Percentiles rank a stretch among this genome's conserved stretches.
Evolutionary conservation across 2,113 vertebrate genomes (phyloP).

Genomic region (Baryphthengus martii): DNA sequence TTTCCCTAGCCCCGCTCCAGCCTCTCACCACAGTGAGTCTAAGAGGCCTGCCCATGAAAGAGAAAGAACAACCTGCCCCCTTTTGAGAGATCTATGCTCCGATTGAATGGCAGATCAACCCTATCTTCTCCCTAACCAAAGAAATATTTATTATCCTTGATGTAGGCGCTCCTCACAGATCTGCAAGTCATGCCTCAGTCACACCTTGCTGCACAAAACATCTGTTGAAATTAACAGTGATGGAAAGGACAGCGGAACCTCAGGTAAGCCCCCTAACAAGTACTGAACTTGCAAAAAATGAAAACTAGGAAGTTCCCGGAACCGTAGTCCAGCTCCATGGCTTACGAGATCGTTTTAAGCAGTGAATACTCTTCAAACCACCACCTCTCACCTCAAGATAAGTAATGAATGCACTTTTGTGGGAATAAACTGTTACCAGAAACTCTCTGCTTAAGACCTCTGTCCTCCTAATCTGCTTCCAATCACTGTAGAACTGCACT

Average conservation of each 20-base stretch:
- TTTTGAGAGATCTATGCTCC: neutral
- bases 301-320: neutral
- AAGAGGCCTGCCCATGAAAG: neutral
- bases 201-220: neutral
- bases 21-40: neutral
- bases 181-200: neutral
- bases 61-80: neutral
- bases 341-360: neutral
- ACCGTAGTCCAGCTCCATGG: neutral
- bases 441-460: neutral
- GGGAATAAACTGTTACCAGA: neutral
- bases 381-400: neutral
- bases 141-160: neutral
- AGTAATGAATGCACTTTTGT: neutral
- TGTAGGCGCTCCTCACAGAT: accelerated
- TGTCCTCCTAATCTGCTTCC: neutral
- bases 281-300: neutral
- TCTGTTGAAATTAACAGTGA: neutral
- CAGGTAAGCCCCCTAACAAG: neutral
- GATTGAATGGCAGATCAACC: neutral
- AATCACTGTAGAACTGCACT: neutral
- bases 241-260: neutral
- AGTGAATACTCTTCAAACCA: neutral
- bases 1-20: neutral
- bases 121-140: neutral